phyloP scores from a whole-genome alignment of 2,888 invertebrate species.

The Heliconius charithonia region DNA sequence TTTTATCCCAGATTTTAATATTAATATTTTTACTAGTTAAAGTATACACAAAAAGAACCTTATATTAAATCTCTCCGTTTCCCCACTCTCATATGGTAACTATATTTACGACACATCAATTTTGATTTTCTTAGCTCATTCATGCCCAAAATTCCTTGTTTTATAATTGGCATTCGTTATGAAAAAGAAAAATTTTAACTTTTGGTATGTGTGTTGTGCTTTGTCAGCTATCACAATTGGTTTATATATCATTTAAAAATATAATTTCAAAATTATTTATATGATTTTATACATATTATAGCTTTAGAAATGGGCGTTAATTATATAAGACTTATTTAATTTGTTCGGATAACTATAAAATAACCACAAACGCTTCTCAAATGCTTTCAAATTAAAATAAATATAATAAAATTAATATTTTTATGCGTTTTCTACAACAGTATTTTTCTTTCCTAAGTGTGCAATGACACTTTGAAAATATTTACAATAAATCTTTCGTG shows the following conservation, averaged over 20 bases:
- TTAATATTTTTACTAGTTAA: too few species aligned
- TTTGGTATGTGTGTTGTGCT: constrained; percentile 3
- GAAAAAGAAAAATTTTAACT: neutral
- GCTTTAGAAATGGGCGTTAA: neutral
- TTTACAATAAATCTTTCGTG: too few species aligned
- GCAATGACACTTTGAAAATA: too few species aligned
- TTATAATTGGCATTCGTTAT: constrained; percentile 11
- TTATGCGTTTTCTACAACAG: too few species aligned
- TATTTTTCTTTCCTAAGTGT: too few species aligned
- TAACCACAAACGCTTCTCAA: neutral
- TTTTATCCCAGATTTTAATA: too few species aligned
- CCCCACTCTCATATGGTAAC: neutral
- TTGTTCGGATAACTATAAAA: constrained; percentile 9
- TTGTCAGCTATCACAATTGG: neutral
- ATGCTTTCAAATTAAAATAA: too few species aligned
- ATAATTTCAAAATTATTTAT: neutral
- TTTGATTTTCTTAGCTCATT: constrained; percentile 6
- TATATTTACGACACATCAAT: neutral
- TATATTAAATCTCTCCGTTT: neutral
- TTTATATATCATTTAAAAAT: neutral
- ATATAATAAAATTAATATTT: too few species aligned
- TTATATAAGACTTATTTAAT: neutral
- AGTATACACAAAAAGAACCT: too few species aligned
- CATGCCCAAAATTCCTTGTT: neutral
- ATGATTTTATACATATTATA: neutral